Base-by-base conservation (phyloP, 1,140 invertebrate species). In the Teleopsis dalmanni region DNA sequence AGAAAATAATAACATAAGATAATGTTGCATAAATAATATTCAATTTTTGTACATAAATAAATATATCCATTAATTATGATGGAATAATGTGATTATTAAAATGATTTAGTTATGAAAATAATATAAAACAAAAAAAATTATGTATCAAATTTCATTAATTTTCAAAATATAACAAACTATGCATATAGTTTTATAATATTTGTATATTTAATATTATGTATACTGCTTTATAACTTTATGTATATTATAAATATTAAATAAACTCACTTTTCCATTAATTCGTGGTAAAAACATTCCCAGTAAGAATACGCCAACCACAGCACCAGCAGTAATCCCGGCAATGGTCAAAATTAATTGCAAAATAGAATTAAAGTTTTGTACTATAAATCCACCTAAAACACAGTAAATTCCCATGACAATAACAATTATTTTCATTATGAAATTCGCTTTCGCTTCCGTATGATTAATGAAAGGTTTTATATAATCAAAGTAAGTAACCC, bases 241-340 rank as follows among this genome's bases (percentile, higher is more conserved):
- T n/a, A n/a, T n/a, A n/a, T n/a, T n/a, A n/a, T n/a, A 48, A 42
- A 48, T 43, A 33, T 49, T n/a, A 36, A 47, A 14, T 43, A 19
- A 2, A 34, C 57, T 55, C 74, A 83, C 82, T 61, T 64, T 72
- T 18, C 76, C 69, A 61, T 84, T 85, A 0, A 79, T 79, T 49
- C 73, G 75, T 0, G 84, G 84, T 47, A 81, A 80, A 45, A 87
- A 79, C 77, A 87, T 82, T 37, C 84, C 86, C 1, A 88, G 60
- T 2, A 81, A 77, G 54, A 88, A 88, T 2, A 86, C 74, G 8
- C 83, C 84, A 1, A 87, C 68, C 18, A 87, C 69, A 4, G 85
- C 81, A 18, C 86, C 86, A 1, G 75, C 76, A 6, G 78, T 81
- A 35, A 82, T 78, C 9, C 78, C 76, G 0, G 75, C 71, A 16